Evolutionary conservation across 2,888 invertebrate species (phyloP), one percentile per base, ranked within the genome.

Genomic region (Drosophila multiciliata): DNA sequence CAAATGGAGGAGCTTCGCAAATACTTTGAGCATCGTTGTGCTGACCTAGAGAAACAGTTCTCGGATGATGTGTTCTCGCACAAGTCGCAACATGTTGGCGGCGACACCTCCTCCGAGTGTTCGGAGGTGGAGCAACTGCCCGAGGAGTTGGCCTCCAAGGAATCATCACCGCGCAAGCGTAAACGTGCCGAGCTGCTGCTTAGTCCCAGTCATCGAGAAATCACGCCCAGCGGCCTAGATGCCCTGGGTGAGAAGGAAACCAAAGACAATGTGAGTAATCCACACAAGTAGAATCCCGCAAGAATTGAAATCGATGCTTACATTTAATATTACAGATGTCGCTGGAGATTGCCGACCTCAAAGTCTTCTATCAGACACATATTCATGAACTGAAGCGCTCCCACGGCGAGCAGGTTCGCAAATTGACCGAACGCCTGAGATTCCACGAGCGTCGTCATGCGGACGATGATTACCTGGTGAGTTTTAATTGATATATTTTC

Each of bases 1-100:
- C 96, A 97, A 91, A 96, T 97, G 95, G 96, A 96, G 91, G 96
- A 97, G 89, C 91, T 97, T 62, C 94, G 97, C 53, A 96, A 95
- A 12, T 97, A 97, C 88, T 97, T 97, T 89, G 97, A 97, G 89
- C 94, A 95, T 87, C 97, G 96, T 90, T 97, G 97, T 90, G 94
- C 95, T 0, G 96, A 97, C 84, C 94, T 97, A 92, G 96, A 96
- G 90, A 96, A 96, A 87, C 96, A 97, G 87, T 95, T 95, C 91
- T 95, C 95, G 0, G 96, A 96, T 82, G 96, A 96, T 84, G 93
- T 96, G 11, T 95, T 95, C 82, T 96, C 95, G 74, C 95, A 95
- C 81, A 95, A 95, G 55, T 95, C 95, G 26, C 94, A 95, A 71
- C 95, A 95, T 83, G 92, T 95, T 90, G 93, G 94, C 90, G 94